Evolutionary conservation across 2,888 invertebrate genomes (phyloP).

Genomic region (Meteorus cinctellus): DNA sequence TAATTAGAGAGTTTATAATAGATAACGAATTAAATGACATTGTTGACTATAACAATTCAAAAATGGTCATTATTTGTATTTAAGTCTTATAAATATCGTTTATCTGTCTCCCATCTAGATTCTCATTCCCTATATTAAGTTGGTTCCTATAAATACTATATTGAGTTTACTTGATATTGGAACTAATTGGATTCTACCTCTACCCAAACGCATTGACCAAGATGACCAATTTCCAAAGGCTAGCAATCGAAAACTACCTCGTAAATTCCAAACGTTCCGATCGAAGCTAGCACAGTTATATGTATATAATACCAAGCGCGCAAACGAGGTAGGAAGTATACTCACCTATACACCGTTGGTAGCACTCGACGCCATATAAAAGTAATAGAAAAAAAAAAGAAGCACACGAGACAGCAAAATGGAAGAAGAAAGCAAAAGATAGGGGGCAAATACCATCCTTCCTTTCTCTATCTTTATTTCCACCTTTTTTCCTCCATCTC

Average conservation of each 20-base stretch:
- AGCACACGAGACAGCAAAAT: slow-evolving; percentile 29
- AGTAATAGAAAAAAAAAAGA: slow-evolving; percentile 7
- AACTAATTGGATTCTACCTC: slow-evolving; percentile 44
- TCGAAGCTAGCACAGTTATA: not conserved
- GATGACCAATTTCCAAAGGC: slow-evolving; percentile 39
- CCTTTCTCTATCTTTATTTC: slow-evolving; percentile 8
- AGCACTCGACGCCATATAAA: slow-evolving; percentile 31
- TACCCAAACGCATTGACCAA: slow-evolving; percentile 33
- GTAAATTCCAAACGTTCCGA: slow-evolving; percentile 34
- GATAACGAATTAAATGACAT: too few relatives aligned
- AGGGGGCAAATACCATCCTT: slow-evolving; percentile 11
- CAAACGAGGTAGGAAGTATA: slow-evolving; percentile 13
- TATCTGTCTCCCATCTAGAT: not conserved
- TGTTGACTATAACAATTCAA: too few relatives aligned
- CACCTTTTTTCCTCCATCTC: not conserved
- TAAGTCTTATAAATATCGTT: not conserved
- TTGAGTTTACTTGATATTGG: slow-evolving; percentile 27
- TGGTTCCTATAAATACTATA: slow-evolving; percentile 1
- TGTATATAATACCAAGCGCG: not conserved
- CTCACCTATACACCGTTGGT: slow-evolving; percentile 26
- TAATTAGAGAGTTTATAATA: too few relatives aligned
- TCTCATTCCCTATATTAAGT: not conserved
- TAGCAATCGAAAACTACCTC: slow-evolving; percentile 28
- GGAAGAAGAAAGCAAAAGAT: slow-evolving; percentile 27
- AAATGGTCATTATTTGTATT: not conserved